Evolutionary conservation across 2,888 invertebrate species (phyloP).

Genomic region (Brachynemurus nebulosus): DNA sequence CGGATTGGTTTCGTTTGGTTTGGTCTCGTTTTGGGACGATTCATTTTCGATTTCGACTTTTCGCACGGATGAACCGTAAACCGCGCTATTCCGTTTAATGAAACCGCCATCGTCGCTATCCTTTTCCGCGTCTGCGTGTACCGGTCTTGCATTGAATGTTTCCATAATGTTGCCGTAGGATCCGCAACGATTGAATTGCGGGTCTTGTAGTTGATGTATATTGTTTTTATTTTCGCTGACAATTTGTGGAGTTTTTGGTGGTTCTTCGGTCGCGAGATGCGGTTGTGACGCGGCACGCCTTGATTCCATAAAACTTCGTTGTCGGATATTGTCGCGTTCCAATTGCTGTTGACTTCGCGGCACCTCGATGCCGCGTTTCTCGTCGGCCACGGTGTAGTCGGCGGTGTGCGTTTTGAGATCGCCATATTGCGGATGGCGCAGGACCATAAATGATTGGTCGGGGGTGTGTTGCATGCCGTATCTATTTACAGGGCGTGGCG

Average conservation of each 20-base stretch:
- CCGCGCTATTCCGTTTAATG: conserved; percentile 28
- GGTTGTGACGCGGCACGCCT: conserved; percentile 52
- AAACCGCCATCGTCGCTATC: conserved; percentile 50
- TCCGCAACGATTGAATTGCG: conserved; percentile 33
- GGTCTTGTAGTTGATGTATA: conserved; percentile 30
- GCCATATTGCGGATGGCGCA: conserved; percentile 18
- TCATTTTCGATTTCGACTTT: conserved; percentile 2
- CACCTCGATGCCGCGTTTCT: conserved; percentile 25
- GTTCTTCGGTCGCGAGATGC: conserved; percentile 42
- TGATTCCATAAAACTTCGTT: conserved; percentile 40
- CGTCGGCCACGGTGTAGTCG: conserved; percentile 18
- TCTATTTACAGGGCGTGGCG: conserved; percentile 21
- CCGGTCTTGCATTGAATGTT: conserved; percentile 18
- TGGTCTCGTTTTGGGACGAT: conserved; percentile 11
- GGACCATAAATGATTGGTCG: conserved; percentile 24
- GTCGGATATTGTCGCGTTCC: conserved; percentile 42
- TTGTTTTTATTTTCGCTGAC: conserved; percentile 29
- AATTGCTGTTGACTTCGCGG: conserved; percentile 47
- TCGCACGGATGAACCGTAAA: conserved; percentile 15
- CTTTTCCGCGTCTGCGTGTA: conserved; percentile 31
- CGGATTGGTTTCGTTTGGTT: conserved; percentile 11
- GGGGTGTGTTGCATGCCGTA: conserved; percentile 19
- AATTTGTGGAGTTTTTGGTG: conserved; percentile 21
- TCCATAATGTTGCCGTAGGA: conserved; percentile 47
- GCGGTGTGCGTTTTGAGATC: conserved; percentile 13